Evolutionary conservation across 2,113 vertebrate genomes (phyloP).

Genomic region (Alligator mississippiensis): DNA sequence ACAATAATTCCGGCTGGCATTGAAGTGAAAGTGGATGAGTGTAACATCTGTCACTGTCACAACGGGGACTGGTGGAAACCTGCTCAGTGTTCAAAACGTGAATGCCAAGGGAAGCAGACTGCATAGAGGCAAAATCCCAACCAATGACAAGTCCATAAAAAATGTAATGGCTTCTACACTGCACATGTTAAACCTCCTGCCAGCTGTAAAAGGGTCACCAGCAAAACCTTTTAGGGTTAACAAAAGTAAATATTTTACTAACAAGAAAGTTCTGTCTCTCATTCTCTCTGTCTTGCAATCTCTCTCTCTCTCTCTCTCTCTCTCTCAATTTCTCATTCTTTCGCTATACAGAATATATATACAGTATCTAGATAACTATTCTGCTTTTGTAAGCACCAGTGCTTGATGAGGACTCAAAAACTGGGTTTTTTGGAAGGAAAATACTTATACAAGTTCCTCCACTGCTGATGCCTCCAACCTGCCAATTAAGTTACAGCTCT

Average conservation of each 20-base stretch:
- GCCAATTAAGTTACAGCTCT: neutral
- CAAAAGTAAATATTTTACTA: slow-evolving; percentile 62
- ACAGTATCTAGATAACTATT: slow-evolving; percentile 38
- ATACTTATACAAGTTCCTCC: neutral
- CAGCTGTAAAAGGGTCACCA: slow-evolving; percentile 75
- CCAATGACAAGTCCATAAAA: slow-evolving; percentile 44
- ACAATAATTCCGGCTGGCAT: slow-evolving; percentile 98
- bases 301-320: neutral
- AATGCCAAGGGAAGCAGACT: slow-evolving; percentile 95
- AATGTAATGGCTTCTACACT: slow-evolving; percentile 21
- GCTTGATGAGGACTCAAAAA: slow-evolving; percentile 45
- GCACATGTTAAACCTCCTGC: slow-evolving; percentile 54
- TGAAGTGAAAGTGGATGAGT: slow-evolving; percentile 99
- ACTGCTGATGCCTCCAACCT: slow-evolving; percentile 1
- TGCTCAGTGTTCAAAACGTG: slow-evolving; percentile 95
- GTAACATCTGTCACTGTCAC: slow-evolving; percentile 99
- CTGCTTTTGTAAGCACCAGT: slow-evolving; percentile 47
- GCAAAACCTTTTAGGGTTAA: slow-evolving; percentile 67
- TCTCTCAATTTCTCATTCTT: neutral
- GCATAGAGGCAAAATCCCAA: slow-evolving; percentile 79
- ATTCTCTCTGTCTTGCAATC: neutral
- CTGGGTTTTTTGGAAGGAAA: slow-evolving; percentile 21
- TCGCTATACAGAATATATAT: slow-evolving; percentile 32
- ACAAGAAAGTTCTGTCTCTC: slow-evolving; percentile 44
- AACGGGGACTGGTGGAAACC: slow-evolving; percentile 99